Evolutionary conservation across 1,140 invertebrate genomes (phyloP).

Genomic region (Armadillidium nasatum): DNA sequence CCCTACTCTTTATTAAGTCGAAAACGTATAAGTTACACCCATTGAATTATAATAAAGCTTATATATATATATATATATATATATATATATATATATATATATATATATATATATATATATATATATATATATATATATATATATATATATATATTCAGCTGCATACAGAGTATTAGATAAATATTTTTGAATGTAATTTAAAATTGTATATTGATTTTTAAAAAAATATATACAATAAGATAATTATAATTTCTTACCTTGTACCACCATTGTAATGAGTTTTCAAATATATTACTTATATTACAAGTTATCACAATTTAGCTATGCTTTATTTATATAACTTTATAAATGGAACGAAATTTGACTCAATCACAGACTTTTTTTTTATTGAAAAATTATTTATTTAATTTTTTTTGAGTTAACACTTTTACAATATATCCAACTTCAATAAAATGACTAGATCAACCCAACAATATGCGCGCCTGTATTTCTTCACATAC

Average conservation of each 20-base stretch:
- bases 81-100: too few species aligned
- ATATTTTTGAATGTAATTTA: too few species aligned
- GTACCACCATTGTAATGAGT: not conserved
- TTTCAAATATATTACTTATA: not conserved
- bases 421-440: not conserved
- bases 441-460: not conserved
- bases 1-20: too few species aligned
- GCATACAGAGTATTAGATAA: too few species aligned
- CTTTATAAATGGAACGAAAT: not conserved
- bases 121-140: too few species aligned
- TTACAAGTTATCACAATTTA: not conserved
- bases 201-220: too few species aligned
- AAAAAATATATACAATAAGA: too few species aligned
- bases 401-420: not conserved
- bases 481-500: conserved; percentile 21
- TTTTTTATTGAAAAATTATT: not conserved
- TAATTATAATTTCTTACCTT: not conserved
- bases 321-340: conserved; percentile 3
- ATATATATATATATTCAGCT: too few species aligned
- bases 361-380: not conserved
- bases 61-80: too few species aligned
- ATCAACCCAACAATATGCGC: not conserved
- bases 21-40: too few species aligned
- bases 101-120: too few species aligned
- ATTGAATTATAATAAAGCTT: too few species aligned